Evolutionary conservation across 1,140 invertebrate species (phyloP), one percentile per base, ranked within the genome.

Genomic region (Hyles euphorbiae): DNA sequence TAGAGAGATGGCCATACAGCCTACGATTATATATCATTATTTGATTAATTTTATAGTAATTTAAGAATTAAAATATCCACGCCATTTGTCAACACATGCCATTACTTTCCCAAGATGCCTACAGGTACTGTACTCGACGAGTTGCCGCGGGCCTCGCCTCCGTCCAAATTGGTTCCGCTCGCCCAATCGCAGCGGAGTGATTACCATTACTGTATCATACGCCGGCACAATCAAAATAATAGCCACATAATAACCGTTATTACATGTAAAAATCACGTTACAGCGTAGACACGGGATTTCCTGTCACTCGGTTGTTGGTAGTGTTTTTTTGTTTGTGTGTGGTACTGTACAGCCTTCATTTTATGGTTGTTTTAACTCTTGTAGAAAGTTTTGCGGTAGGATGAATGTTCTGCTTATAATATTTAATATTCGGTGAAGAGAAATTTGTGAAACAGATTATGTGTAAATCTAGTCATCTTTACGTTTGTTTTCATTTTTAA

Each of bases 111-210:
- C n/a, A 22, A 22, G 22, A 22, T n/a, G 7, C 12, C n/a, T 48
- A n/a, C 46, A 4, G 8, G 5, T 40, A 5, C 36, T 40, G 36
- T 40, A 12, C 33, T 52, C 10, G 2, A 52, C 50, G 50, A 22
- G 33, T 12, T 8, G 50, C 8, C 32, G 49, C 49, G 3, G 32
- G 49, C 49, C 7, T 51, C 49, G 7, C 36, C 50, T 52, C 32
- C 9, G 34, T 52, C 34, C 33, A 52, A 52, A 70, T 70, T 60
- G 61, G 64, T 67, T 63, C 58, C 68, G 61, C 64, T 53, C 53
- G 46, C 53, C 56, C 58, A 63, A 65, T 68, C 61, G 63, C 56
- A 66, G 57, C 33, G 40, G 58, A 58, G 36, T 40, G 56, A 65
- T 65, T 60, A 65, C 22, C 36, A 40, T 40, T 40, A 40, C 36